Base-by-base conservation (phyloP, 2,888 invertebrate genomes). In the Spilarctia lutea region DNA sequence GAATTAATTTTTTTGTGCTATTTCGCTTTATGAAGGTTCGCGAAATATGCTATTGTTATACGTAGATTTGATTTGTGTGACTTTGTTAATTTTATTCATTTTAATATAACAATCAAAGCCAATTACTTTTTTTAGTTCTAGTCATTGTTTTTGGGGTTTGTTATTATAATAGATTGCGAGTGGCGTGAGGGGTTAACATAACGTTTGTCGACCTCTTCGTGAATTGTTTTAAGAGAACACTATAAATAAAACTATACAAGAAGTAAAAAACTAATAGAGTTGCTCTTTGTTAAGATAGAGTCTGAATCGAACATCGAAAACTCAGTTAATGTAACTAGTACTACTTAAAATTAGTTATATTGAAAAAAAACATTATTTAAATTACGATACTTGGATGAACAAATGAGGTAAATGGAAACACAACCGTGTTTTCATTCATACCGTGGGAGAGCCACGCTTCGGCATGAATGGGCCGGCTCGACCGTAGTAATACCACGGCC, bases 1-100 rank as follows among this genome's bases (percentile, higher is more conserved):
- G 71, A 71, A 72, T 74, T 68, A 79, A 75, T 73, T 72, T 63
- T 24, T 70, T 68, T 72, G 56, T 76, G 69, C 71, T 74, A 71
- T 72, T 75, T 71, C 76, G 75, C 71, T 74, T 68, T 71, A 65
- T 68, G 45, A 60, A 73, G 66, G 52, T 68, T 67, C 48, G 6
- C 33, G 66, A 72, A 72, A 72, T 71, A 65, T 65, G 20, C 68
- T 48, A 68, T 68, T 68, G 48, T 48, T 68, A 48, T 33, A 13
- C 48, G 48, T 30, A 68, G 48, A 45, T 48, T 30, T 68, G 68
- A 68, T 48, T 68, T 48, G 68, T 68, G 48, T 20, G 45, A 45
- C 27, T 48, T 48, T 33, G 48, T 68, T 33, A 48, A 48, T 68
- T 48, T 24, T 24, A 63, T 63, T 30, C 63, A 63, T 18, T 63